These are phyloP conservation scores for Mya arenaria DNA, from an alignment of 1,140 invertebrate species.

Conservation along the genomic window DNA sequence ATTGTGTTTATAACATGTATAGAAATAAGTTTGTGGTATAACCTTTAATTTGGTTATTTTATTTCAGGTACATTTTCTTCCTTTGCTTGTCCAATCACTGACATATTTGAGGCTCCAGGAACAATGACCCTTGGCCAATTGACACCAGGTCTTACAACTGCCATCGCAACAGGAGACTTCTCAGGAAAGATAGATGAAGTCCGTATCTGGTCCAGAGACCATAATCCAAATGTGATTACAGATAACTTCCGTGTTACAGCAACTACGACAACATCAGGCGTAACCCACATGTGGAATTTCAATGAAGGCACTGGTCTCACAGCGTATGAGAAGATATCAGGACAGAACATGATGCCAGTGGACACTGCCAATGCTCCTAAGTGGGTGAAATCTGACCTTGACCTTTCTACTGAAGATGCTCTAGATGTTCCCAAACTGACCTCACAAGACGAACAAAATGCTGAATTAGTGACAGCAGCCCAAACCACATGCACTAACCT, in stretches of 20 bases:
- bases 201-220: slow-evolving; percentile 64
- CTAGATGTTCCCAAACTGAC: slow-evolving; percentile 32
- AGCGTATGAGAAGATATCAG: slow-evolving; percentile 44
- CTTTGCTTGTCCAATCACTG: slow-evolving; percentile 45
- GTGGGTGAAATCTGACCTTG: slow-evolving; percentile 59
- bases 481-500: slow-evolving; percentile 27
- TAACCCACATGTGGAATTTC: slow-evolving; percentile 62
- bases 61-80: slow-evolving; percentile 44
- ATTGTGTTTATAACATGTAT: too few species aligned
- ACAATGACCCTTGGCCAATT: slow-evolving; percentile 60
- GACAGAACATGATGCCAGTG: slow-evolving; percentile 42
- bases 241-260: slow-evolving; percentile 53
- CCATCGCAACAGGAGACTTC: slow-evolving; percentile 48
- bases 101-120: slow-evolving; percentile 53
- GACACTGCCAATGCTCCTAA: slow-evolving; percentile 44
- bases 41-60: neutral
- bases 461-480: slow-evolving; percentile 10
- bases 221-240: slow-evolving; percentile 62
- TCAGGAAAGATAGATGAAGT: slow-evolving; percentile 64
- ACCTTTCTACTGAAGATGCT: slow-evolving; percentile 34
- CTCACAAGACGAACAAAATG: slow-evolving; percentile 8
- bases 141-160: slow-evolving; percentile 18
- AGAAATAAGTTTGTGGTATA: too few species aligned
- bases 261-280: slow-evolving; percentile 52
- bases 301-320: slow-evolving; percentile 59